Evolutionary conservation across 2,888 invertebrate species (phyloP), one percentile per base, ranked within the genome.

Genomic region (Schrankia costaestrigalis): DNA sequence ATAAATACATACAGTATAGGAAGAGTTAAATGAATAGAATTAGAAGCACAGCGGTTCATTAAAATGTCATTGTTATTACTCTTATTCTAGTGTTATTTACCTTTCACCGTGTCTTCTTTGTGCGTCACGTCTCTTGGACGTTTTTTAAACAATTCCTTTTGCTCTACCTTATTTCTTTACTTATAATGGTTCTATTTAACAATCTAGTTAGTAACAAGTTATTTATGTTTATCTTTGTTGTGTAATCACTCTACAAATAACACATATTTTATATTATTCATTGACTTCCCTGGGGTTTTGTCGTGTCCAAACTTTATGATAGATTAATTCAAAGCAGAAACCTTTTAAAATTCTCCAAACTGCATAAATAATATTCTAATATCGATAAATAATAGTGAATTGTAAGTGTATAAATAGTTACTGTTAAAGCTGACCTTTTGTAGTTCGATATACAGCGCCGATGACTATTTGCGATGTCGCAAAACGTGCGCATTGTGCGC

Each of bases 11-110:
- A n/a, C n/a, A 69, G 63, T 66, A 62, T 56, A n/a, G 56, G 56
- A 65, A 65, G 70, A 66, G 50, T 62, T 47, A 44, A 56, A 60
- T 63, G 58, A 57, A 59, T 64, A 59, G 62, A 62, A 65, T 63
- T 61, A 60, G 57, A 68, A 71, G n/a, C n/a, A 68, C 68, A 69
- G 64, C 59, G 62, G 68, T 73, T 83, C 82, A 77, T 83, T 82
- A 82, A 68, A 68, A 54, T 56, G 65, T 71, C 63, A 78, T 81
- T 83, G 78, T 81, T 73, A 64, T 62, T 37, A 42, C 44, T 32
- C 55, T 55, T 66, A 57, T 66, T 53, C 56, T 63, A 63, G 59
- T 65, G 62, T 60, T 81, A 64, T 80, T 80, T 79, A 71, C 70
- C 65, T 75, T 72, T 66, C 70, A 63, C 69, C 55, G 60, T 48